Evolutionary conservation across 2,888 invertebrate species (phyloP).

Genomic region (Fragum sueziense): DNA sequence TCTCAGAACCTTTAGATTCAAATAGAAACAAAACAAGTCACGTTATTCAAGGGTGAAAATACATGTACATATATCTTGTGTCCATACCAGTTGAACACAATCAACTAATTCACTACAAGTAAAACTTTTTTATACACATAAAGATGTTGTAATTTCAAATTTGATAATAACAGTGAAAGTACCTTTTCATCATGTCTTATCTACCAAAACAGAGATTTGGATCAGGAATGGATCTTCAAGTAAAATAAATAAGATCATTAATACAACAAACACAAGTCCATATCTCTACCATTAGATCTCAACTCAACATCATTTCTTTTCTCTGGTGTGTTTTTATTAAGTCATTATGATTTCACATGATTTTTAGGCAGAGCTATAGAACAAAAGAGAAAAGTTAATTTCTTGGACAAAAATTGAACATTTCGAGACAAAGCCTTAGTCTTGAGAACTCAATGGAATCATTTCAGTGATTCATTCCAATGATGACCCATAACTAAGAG

Average conservation of each 20-base stretch:
- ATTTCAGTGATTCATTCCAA: too few relatives aligned
- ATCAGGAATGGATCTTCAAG: conserved; percentile 14
- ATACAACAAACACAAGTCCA: conserved; percentile 10
- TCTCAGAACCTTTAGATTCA: conserved; percentile 21
- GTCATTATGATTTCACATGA: too few relatives aligned
- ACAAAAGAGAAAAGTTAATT: too few relatives aligned
- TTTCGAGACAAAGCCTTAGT: too few relatives aligned
- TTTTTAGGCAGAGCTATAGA: too few relatives aligned
- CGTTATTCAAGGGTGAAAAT: neutral
- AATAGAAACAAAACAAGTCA: conserved; percentile 21
- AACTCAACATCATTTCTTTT: too few relatives aligned
- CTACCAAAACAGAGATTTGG: neutral
- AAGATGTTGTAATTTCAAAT: neutral
- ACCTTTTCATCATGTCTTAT: conserved; percentile 8
- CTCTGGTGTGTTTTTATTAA: too few relatives aligned
- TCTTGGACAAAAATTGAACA: too few relatives aligned
- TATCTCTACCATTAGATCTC: conserved; percentile 15
- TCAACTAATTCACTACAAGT: too few relatives aligned
- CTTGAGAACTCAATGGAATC: too few relatives aligned
- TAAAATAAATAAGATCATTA: conserved; percentile 19
- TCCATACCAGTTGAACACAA: conserved; percentile 1
- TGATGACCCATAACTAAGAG: too few relatives aligned
- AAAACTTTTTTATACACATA: too few relatives aligned
- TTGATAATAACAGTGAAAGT: neutral
- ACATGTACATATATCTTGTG: neutral